Conservation (phyloP, 2,888 invertebrate species). For the Mechanitis messenoides region DNA sequence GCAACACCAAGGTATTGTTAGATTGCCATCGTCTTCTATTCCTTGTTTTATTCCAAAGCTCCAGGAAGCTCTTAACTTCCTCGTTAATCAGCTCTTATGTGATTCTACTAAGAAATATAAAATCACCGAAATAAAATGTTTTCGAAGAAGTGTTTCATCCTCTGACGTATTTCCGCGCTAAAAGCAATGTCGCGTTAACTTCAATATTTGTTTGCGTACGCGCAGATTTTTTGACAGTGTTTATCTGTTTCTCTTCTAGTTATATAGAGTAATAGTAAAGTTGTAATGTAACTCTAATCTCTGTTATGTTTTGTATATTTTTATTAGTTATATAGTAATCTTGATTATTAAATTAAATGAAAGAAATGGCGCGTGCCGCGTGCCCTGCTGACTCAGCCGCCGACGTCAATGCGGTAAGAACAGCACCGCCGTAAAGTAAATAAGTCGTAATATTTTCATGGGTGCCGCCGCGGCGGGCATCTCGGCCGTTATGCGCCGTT, state of each 20-base stretch:
- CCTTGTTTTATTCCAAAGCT: conserved; percentile 56
- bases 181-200: conserved; percentile 22
- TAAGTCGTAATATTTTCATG: conserved; percentile 72
- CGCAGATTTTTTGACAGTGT: conserved; percentile 57
- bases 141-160: no score
- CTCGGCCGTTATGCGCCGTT: conserved; percentile 59
- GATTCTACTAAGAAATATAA: no score
- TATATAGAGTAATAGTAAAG: no score
- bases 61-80: conserved; percentile 38
- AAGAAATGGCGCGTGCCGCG: conserved; percentile 34
- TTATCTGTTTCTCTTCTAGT: conserved; percentile 41
- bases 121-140: no score
- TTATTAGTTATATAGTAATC: no score
- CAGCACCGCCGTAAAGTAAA: conserved; percentile 65
- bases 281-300: no score
- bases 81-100: conserved; percentile 12
- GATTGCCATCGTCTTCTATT: conserved; percentile 56
- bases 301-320: no score
- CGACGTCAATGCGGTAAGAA: conserved; percentile 60
- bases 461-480: conserved; percentile 63
- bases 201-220: conserved; percentile 38
- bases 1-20: conserved; percentile 70
- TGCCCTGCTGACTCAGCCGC: conserved; percentile 47
- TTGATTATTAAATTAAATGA: conserved; percentile 27
- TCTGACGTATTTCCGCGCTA: conserved; percentile 7